These are phyloP conservation scores for Macrobrachium rosenbergii DNA, from an alignment of 1,140 invertebrate species.

Conservation along the genomic window DNA sequence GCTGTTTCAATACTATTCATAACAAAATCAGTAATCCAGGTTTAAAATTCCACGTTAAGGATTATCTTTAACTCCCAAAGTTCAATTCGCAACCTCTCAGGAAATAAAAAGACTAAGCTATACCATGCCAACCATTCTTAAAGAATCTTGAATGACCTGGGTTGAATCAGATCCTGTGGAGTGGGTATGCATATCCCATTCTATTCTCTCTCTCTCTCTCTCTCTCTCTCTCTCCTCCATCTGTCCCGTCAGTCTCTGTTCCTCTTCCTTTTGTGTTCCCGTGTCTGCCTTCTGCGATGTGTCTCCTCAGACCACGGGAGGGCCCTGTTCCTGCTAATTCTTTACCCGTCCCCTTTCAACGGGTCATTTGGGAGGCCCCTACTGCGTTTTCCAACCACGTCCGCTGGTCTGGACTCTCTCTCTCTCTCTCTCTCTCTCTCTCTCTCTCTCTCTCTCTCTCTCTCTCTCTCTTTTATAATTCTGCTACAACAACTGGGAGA, in stretches of 20 bases:
- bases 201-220: not conserved
- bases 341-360: not conserved
- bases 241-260: conserved; percentile 2
- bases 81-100: not conserved
- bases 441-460: not conserved
- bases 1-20: no score
- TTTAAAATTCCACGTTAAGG: no score
- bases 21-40: no score
- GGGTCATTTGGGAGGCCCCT: not conserved
- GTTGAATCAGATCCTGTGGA: no score
- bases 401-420: not conserved
- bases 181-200: no score
- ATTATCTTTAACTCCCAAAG: not conserved
- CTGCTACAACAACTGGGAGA: no score
- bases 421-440: not conserved
- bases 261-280: no score
- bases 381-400: not conserved
- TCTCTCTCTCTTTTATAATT: not conserved
- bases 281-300: no score
- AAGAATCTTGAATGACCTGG: no score
- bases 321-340: not conserved
- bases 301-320: not conserved
- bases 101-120: not conserved
- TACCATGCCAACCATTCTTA: not conserved
- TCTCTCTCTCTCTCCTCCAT: conserved; percentile 13